A percentile compares a stretch with the other conserved stretches of the same genome.
These are phyloP conservation scores for Hoplodrina ambigua DNA, from an alignment of 2,888 invertebrate genomes.

Conservation along the genomic window DNA sequence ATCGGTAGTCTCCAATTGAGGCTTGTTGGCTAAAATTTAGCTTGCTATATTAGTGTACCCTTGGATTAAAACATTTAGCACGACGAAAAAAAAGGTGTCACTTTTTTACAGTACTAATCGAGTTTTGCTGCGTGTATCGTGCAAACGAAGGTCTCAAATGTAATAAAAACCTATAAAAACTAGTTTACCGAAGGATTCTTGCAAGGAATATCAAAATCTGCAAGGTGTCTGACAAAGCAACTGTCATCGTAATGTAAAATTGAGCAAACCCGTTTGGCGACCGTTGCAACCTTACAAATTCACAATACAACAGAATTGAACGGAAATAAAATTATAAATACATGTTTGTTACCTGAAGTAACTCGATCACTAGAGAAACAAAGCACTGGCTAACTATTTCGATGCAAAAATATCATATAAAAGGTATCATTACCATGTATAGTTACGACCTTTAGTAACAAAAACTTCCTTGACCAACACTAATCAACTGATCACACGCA, in stretches of 20 bases:
- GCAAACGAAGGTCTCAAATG: background rate
- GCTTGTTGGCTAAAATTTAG: conserved; percentile 62
- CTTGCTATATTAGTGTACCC: conserved; percentile 37
- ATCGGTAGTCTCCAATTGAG: conserved; percentile 71
- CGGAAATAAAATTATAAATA: conserved; percentile 41
- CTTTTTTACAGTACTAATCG: conserved; percentile 19
- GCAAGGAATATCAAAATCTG: conserved; percentile 53
- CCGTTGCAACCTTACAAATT: conserved; percentile 46
- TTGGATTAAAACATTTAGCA: conserved; percentile 49
- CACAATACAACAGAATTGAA: conserved; percentile 38
- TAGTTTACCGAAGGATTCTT: conserved; percentile 34
- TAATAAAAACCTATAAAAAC: conserved; percentile 12
- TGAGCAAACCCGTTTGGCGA: conserved; percentile 48
- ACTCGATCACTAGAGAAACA: conserved; percentile 68
- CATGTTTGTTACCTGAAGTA: conserved; percentile 52
- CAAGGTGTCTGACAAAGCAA: conserved; percentile 65
- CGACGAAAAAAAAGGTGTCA: conserved; percentile 38
- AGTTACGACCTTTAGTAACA: conserved; percentile 84
- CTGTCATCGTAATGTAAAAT: conserved; percentile 58
- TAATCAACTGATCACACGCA: conserved; percentile 72
- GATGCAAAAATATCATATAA: conserved; percentile 75
- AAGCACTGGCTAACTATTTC: conserved; percentile 75
- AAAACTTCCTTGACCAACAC: conserved; percentile 77
- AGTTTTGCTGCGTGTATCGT: conserved; percentile 1
- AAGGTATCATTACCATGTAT: conserved; percentile 80